These are phyloP conservation scores for Ischnus inquisitorius DNA, from an alignment of 2,888 invertebrate species.

Conservation along the genomic window DNA sequence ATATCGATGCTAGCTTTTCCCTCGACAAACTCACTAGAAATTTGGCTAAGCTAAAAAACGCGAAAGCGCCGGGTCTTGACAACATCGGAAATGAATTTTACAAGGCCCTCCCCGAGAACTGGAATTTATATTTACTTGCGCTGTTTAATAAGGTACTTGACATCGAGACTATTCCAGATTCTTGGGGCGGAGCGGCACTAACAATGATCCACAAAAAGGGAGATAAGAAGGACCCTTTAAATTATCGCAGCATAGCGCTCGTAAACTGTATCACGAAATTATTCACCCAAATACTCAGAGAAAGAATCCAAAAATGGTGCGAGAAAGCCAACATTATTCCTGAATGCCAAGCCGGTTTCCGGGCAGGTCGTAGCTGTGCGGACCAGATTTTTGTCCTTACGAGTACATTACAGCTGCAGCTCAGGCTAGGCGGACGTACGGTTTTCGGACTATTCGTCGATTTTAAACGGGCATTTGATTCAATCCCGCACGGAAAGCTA, in stretches of 20 bases:
- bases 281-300: conserved; percentile 62
- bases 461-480: conserved; percentile 63
- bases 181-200: conserved; percentile 17
- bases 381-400: conserved; percentile 56
- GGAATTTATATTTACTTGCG: not conserved
- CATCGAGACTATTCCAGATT: conserved; percentile 16
- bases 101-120: conserved; percentile 30
- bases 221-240: conserved; percentile 30
- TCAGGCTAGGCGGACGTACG: conserved; percentile 27
- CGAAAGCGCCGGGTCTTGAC: conserved; percentile 28
- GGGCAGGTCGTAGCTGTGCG: conserved; percentile 50
- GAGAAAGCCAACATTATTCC: conserved; percentile 50
- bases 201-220: conserved; percentile 57
- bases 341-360: conserved; percentile 64
- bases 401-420: conserved; percentile 36
- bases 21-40: conserved; percentile 5
- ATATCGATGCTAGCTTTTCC: not conserved
- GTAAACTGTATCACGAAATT: conserved; percentile 66
- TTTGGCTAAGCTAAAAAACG: not conserved
- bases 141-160: conserved; percentile 45
- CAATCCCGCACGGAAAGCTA: conserved; percentile 44
- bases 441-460: conserved; percentile 64
- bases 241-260: conserved; percentile 70
- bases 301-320: conserved; percentile 58
- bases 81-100: conserved; percentile 39